A percentile compares a stretch with the other conserved stretches of the same genome.
These are phyloP conservation scores for Cetoscarus ocellatus DNA, from an alignment of 2,797 vertebrate genomes.

Conservation along the genomic window DNA sequence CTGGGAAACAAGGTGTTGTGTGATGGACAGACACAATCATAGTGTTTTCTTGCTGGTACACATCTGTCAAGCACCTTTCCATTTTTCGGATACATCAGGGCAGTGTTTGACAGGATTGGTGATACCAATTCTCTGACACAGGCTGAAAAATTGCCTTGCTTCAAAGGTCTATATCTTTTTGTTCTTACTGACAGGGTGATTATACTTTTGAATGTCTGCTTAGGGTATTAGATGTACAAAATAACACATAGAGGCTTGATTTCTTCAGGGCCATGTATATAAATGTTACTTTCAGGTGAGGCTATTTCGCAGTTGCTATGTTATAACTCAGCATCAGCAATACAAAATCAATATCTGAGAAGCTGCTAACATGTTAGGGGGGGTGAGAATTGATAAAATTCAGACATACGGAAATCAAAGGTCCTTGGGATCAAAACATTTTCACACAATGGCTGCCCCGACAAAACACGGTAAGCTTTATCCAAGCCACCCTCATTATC, in stretches of 20 bases:
- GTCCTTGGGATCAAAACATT: conserved; percentile 21
- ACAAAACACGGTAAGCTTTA: conserved; percentile 22
- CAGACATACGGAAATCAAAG: conserved; percentile 12
- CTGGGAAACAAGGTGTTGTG: conserved; percentile 51
- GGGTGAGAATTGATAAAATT: not conserved
- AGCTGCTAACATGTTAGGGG: not conserved
- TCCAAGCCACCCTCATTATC: conserved; percentile 47
- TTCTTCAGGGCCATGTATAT: not conserved
- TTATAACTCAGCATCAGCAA: not conserved
- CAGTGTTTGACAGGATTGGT: conserved; percentile 42
- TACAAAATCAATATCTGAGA: conserved; percentile 4
- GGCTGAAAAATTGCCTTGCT: conserved; percentile 27
- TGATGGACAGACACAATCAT: conserved; percentile 75
- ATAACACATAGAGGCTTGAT: not conserved
- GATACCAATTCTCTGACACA: conserved; percentile 25
- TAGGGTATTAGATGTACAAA: not conserved
- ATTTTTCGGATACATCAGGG: conserved; percentile 36
- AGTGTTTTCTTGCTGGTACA: conserved; percentile 50
- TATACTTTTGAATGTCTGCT: conserved; percentile 7
- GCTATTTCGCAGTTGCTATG: conserved; percentile 4
- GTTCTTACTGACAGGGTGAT: conserved; percentile 19
- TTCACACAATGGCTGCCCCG: not conserved
- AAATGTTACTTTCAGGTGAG: not conserved
- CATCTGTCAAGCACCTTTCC: conserved; percentile 51
- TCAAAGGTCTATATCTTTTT: conserved; percentile 15